Percentiles rank a stretch among this genome's conserved stretches.
phyloP scores from a whole-genome alignment of 2,113 vertebrate genomes.

The Philantomba maxwellii region DNA sequence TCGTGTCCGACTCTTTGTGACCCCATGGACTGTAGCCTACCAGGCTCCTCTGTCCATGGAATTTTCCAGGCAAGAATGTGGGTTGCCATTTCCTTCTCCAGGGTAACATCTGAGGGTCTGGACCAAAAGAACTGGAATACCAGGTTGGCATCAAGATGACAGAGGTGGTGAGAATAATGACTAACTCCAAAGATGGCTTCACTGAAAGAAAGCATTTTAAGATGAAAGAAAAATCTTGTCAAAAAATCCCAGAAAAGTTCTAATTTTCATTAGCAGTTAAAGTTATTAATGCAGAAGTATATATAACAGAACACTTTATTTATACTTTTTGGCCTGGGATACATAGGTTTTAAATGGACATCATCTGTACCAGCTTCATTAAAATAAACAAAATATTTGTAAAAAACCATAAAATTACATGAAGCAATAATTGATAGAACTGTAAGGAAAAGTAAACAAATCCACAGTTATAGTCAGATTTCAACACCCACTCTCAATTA shows the following conservation, averaged over 20 bases:
- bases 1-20: background rate
- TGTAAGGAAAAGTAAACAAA: background rate
- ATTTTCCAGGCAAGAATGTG: background rate
- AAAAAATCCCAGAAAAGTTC: constrained; percentile 79
- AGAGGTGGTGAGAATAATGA: constrained; percentile 71
- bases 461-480: background rate
- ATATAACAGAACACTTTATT: constrained; percentile 78
- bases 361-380: background rate
- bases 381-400: background rate
- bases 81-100: background rate
- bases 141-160: constrained; percentile 63
- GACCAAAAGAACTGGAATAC: constrained; percentile 64
- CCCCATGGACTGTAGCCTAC: background rate
- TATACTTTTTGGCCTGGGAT: constrained; percentile 81
- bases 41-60: background rate
- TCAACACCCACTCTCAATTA: background rate
- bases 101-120: constrained; percentile 60
- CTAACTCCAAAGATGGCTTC: constrained; percentile 77
- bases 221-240: constrained; percentile 71
- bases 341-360: background rate
- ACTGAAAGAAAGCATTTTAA: constrained; percentile 72
- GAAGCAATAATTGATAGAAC: background rate
- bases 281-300: constrained; percentile 76
- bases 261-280: constrained; percentile 77
- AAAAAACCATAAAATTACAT: background rate